These are phyloP conservation scores for Euphysa ruthae DNA, from an alignment of 30 jellyfish, hydroid and myxozoan species.

Conservation along the genomic window DNA sequence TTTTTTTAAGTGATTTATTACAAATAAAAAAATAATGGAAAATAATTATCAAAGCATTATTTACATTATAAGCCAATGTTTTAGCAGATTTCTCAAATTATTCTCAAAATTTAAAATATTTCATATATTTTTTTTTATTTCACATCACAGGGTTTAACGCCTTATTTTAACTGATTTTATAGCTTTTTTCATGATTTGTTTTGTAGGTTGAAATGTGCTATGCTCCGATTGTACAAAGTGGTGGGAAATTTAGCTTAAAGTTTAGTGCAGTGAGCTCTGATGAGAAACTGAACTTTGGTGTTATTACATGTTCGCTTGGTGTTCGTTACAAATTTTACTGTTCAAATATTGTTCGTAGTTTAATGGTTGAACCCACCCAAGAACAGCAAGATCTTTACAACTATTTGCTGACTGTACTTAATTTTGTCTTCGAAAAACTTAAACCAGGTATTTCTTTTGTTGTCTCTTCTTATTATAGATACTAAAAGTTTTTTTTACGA, in stretches of 20 bases:
- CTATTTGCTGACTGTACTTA: constrained; percentile 62
- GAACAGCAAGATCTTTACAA: constrained; percentile 84
- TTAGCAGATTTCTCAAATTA: too few relatives aligned
- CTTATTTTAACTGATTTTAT: too few relatives aligned
- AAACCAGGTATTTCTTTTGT: constrained; percentile 67
- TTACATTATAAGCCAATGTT: too few relatives aligned
- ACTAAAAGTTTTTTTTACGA: too few relatives aligned
- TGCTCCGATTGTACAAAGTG: constrained; percentile 97
- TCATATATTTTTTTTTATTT: too few relatives aligned
- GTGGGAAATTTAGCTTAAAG: constrained; percentile 83
- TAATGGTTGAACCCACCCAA: constrained; percentile 97
- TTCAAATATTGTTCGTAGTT: constrained; percentile 84
- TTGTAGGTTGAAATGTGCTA: constrained; percentile 83
- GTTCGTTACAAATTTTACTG: constrained; percentile 96
- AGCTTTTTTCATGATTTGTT: too few relatives aligned
- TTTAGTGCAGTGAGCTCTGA: constrained; percentile 99
- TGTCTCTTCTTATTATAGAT: too few relatives aligned
- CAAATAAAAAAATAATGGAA: too few relatives aligned
- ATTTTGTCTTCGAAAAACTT: constrained; percentile 53
- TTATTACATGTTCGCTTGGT: constrained; percentile 90
- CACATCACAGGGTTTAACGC: too few relatives aligned
- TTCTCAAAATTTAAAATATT: too few relatives aligned
- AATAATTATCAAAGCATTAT: too few relatives aligned
- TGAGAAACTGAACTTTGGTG: constrained; percentile 86
- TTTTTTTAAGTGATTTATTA: too few relatives aligned